Evolutionary conservation across 2,113 vertebrate species (phyloP), one percentile per base, ranked within the genome.

Genomic region (Eulemur macaco): DNA sequence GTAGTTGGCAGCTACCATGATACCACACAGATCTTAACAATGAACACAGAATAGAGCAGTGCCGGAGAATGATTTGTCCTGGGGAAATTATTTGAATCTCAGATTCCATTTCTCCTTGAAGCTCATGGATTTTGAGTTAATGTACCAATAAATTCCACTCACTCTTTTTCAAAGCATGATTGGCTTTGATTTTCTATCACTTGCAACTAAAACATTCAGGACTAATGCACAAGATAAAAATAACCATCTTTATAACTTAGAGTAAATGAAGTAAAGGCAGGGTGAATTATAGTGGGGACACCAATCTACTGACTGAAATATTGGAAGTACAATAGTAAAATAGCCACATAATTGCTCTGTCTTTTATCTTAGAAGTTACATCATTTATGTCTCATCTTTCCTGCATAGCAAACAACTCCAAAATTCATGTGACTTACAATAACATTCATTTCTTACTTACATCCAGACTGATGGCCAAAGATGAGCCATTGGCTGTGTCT

Each of bases 131-230:
- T 86, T 56, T 86, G 52, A 74, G 1, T 45, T 68, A 86, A 5
- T 83, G 12, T n/a, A 50, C 2, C 6, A 76, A 47, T 71, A 86
- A 39, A 84, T 60, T 50, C 8, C 14, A 68, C 9, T 3, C 4
- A 25, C 2, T n/a, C 34, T 17, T 74, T 78, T 80, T 34, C 29
- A 74, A 68, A 78, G 18, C 6, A 89, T 2, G 74, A 63, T 80
- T 73, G 20, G 8, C 18, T 94, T 74, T 91, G 20, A 77, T 89
- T 93, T 92, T 82, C 37, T 94, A 8, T 95, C 17, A 83, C n/a
- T 85, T 86, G 2, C 31, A 64, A 60, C n/a, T 80, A 13, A 52
- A 64, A 37, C 45, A 14, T 10, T 74, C 17, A 91, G 25, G 39
- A 34, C 8, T 71, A 64, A 90, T 13, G 1, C 27, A 84, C 18